A percentile compares a stretch with the other conserved stretches of the same genome.
Conservation (phyloP, 2,888 invertebrate species). For the Onchidella celtica region DNA sequence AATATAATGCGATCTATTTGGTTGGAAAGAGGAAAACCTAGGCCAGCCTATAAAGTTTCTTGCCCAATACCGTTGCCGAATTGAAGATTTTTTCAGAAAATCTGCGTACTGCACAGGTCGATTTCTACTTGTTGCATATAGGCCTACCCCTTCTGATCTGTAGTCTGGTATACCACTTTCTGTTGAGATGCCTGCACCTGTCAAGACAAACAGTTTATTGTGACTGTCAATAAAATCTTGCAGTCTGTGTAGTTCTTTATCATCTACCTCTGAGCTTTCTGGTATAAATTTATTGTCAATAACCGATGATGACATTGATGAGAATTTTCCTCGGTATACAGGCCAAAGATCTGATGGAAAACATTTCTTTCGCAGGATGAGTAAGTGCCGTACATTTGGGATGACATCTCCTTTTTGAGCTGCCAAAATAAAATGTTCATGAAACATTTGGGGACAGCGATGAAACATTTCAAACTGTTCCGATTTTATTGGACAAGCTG, state of each 20-base stretch:
- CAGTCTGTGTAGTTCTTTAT: constrained; percentile 79
- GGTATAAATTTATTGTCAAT: constrained; percentile 85
- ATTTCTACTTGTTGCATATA: constrained; percentile 91
- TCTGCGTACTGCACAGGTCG: constrained; percentile 93
- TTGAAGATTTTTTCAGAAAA: constrained; percentile 83
- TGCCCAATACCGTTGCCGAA: constrained; percentile 94
- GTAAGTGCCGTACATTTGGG: too few species aligned
- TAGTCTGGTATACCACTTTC: constrained; percentile 89
- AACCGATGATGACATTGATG: background rate
- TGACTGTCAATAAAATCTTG: constrained; percentile 83
- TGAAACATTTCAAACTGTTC: too few species aligned
- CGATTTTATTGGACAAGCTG: too few species aligned
- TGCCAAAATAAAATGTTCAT: too few species aligned
- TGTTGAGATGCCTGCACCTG: constrained; percentile 97
- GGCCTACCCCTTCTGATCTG: constrained; percentile 93
- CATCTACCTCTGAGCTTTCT: constrained; percentile 85
- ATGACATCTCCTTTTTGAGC: too few species aligned
- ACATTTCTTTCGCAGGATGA: background rate
- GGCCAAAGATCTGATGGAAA: background rate
- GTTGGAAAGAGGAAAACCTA: constrained; percentile 86
- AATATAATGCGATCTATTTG: constrained; percentile 89
- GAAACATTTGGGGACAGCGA: too few species aligned
- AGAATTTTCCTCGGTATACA: background rate
- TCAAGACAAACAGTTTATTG: constrained; percentile 85
- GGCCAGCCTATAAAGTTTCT: constrained; percentile 96